Evolutionary conservation across 2,888 invertebrate genomes (phyloP), one percentile per base, ranked within the genome.

Genomic region (Liopterus haemorrhoidalis): DNA sequence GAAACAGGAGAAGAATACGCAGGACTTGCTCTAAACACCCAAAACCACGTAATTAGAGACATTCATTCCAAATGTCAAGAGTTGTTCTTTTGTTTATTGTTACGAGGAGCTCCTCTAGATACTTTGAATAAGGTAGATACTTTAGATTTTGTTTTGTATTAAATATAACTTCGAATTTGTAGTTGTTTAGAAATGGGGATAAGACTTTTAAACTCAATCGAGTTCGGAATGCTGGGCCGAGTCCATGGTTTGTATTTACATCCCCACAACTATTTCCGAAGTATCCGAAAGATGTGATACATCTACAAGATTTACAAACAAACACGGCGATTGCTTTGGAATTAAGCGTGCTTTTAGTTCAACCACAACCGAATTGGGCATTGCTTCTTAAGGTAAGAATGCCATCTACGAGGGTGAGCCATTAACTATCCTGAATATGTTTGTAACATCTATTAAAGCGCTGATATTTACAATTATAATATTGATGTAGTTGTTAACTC

Each of bases 61-160:
- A 79, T 89, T 9, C 89, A 90, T 59, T 78, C 85, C 1, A 90
- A 90, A 62, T 88, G 89, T 63, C 79, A 83, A 54, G 84, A 88
- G 57, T 68, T 90, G 33, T 79, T 86, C 55, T 76, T 79, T 50
- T 86, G 85, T 49, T 70, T 89, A 9, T 67, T 88, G 6, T 71
- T 85, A 33, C 75, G 88, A 48, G 88, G 86, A 0, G 79, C 84
- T 8, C 81, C 86, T 0, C 66, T 89, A 28, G 83, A 85, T 57
- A 76, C 78, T 50, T 70, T 89, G 24, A 79, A 84, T 62, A 88
- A 89, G 75, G 88, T 85, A 57, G 43, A 51, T 30, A 31, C 3
- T 19, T 14, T 14, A 25, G 36, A 11, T 11, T 40, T 35, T 30
- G 38, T 41, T 27, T 35, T 38, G n/a, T n/a, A n/a, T n/a, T n/a